Base-by-base conservation (phyloP, 2,797 vertebrate genomes). In the Caiman crocodilus region DNA sequence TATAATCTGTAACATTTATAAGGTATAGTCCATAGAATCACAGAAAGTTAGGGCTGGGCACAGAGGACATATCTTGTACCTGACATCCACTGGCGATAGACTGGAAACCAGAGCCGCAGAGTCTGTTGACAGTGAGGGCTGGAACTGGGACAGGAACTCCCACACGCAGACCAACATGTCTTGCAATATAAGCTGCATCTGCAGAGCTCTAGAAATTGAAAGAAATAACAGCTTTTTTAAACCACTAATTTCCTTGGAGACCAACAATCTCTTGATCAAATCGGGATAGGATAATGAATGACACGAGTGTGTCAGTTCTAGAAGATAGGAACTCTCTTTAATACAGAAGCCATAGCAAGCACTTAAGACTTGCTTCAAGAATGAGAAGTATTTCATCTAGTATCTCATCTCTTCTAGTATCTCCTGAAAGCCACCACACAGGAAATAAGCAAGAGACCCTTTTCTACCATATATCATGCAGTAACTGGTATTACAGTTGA, bases 61-160 rank as follows among this genome's bases (percentile, higher is more conserved):
- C 21, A n/a, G 10, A 55, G 14, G n/a, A 58, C 55, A 79, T 14
- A 42, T 80, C 13, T 56, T 55, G 78, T 98, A 99, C 99, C 95
- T 99, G 99, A 92, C 99, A 98, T 15, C 99, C 99, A 15, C 67
- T 99, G 96, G 99, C 98, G 77, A 99, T 98, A 85, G 99, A 98
- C 91, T 99, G 99, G 97, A 99, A 99, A 61, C 99, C 99, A 77
- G 99, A 99, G 63, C 99, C 99, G 92, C 99, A 99, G 50, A 99
- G 98, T 12, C 99, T 98, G 94, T 99, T 99, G 67, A 99, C 95
- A 2, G 99, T 99, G 90, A 99, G 98, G 60, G 99, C 99, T 4
- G 99, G 99, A 20, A 97, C 98, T 6, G 98, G 97, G 83, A 98
- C 71, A 2, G 99, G 99, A 63, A 99, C 96, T 1, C 99, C 99